Conservation (phyloP, 2,797 vertebrate genomes). For the Melopsittacus undulatus region DNA sequence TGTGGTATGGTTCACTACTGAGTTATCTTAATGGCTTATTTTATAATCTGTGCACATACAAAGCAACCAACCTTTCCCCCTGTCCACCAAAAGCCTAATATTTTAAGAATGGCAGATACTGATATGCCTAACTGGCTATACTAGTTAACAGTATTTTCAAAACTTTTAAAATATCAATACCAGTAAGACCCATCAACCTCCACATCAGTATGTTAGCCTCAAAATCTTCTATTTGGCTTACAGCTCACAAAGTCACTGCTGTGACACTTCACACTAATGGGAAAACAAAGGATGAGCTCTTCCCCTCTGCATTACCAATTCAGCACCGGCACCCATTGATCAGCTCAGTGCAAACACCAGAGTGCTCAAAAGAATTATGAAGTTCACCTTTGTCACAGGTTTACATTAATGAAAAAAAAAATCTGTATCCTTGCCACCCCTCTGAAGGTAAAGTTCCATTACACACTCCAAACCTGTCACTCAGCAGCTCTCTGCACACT, state of each 20-base stretch:
- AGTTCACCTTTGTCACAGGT: not conserved
- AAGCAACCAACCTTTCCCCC: not conserved
- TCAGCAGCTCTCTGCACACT: not conserved
- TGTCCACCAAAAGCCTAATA: accelerated
- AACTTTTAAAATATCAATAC: not conserved
- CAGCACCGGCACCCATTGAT: not conserved
- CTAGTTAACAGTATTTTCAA: not conserved
- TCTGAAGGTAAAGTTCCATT: not conserved
- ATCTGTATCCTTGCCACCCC: not conserved
- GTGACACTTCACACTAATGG: not conserved
- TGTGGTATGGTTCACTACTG: not conserved
- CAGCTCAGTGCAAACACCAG: not conserved
- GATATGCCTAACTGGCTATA: not conserved
- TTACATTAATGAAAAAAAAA: not conserved
- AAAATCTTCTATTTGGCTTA: not conserved
- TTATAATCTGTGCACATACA: not conserved
- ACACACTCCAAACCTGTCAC: not conserved
- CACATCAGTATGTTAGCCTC: not conserved
- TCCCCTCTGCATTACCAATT: not conserved
- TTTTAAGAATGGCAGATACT: not conserved
- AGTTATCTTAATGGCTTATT: not conserved
- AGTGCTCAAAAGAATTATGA: not conserved
- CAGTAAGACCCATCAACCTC: not conserved
- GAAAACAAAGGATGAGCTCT: not conserved
- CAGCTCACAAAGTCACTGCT: not conserved